phyloP scores from a whole-genome alignment of 2,113 vertebrate species.

The Lethenteron camtschaticum region DNA sequence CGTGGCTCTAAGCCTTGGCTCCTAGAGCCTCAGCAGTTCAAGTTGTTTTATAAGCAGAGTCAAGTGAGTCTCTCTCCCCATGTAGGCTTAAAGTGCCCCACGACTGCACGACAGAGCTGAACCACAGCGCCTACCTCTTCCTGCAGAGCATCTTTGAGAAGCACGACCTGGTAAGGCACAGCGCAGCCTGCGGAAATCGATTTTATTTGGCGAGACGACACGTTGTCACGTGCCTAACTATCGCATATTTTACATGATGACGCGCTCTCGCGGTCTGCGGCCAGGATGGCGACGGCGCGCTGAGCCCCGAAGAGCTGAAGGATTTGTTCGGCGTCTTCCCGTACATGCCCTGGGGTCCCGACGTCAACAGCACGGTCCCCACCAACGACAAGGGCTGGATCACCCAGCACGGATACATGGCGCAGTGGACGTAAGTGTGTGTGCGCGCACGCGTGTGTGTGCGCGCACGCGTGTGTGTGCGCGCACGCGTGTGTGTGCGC shows the following conservation, averaged over 20 bases:
- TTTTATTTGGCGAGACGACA: not conserved
- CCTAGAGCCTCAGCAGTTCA: no score
- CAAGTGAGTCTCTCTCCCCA: constrained; percentile 11
- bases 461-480: constrained; percentile 40
- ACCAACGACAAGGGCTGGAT: constrained; percentile 78
- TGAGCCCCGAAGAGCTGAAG: constrained; percentile 78
- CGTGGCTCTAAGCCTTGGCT: no score
- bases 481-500: constrained; percentile 48
- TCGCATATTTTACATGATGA: no score
- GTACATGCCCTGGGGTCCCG: constrained; percentile 93
- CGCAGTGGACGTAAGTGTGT: constrained; percentile 87
- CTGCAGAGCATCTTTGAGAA: constrained; percentile 96
- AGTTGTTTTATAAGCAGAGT: no score
- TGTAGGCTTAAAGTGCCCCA: constrained; percentile 61
- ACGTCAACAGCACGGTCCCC: constrained; percentile 86
- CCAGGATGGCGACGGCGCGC: constrained; percentile 81
- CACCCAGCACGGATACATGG: constrained; percentile 94
- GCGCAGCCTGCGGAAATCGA: not conserved
- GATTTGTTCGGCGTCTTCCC: constrained; percentile 94
- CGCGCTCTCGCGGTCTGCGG: constrained; percentile 14
- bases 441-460: not conserved
- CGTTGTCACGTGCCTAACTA: no score
- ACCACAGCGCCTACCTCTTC: constrained; percentile 92
- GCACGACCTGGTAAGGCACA: constrained; percentile 66
- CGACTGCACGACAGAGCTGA: constrained; percentile 90